Percentiles rank a stretch among this genome's conserved stretches.
Evolutionary conservation across 1,140 invertebrate species (phyloP).

Genomic region (Drosophila asahinai): DNA sequence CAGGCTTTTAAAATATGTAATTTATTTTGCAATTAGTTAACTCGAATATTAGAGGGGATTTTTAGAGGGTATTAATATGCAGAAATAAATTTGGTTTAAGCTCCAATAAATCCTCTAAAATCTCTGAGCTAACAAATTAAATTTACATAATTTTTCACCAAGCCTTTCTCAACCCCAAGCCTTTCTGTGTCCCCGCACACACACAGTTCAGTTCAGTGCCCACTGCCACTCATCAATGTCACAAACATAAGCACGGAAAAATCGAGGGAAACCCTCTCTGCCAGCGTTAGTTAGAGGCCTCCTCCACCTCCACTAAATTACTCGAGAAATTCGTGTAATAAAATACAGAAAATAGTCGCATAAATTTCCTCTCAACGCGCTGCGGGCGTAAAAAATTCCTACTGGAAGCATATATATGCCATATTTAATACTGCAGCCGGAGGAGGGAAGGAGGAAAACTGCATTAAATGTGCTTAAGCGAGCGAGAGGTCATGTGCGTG

Average conservation of each 20-base stretch:
- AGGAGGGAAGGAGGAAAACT: not conserved
- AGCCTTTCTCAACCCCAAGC: not conserved
- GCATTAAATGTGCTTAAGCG: slow-evolving; percentile 59
- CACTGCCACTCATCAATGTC: slow-evolving; percentile 48
- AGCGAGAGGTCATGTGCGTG: slow-evolving; percentile 74
- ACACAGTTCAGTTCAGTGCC: slow-evolving; percentile 20
- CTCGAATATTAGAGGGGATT: no score
- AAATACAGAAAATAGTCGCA: slow-evolving; percentile 53
- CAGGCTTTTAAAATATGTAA: not conserved
- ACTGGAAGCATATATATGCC: slow-evolving; percentile 45
- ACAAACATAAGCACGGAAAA: slow-evolving; percentile 39
- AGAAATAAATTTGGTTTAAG: not conserved
- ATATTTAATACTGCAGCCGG: slow-evolving; percentile 39
- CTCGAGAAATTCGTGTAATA: slow-evolving; percentile 63
- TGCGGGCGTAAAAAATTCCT: slow-evolving; percentile 46
- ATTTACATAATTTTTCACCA: not conserved
- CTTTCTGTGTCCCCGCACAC: slow-evolving; percentile 17
- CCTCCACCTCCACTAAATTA: slow-evolving; percentile 41
- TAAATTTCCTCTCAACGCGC: slow-evolving; percentile 52
- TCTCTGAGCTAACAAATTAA: not conserved
- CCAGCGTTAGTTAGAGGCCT: slow-evolving; percentile 16
- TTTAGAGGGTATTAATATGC: not conserved
- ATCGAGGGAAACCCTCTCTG: slow-evolving; percentile 25
- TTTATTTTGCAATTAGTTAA: not conserved
- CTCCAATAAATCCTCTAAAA: not conserved